Base-by-base conservation (phyloP, 2,113 vertebrate genomes). In the Oriolus oriolus region DNA sequence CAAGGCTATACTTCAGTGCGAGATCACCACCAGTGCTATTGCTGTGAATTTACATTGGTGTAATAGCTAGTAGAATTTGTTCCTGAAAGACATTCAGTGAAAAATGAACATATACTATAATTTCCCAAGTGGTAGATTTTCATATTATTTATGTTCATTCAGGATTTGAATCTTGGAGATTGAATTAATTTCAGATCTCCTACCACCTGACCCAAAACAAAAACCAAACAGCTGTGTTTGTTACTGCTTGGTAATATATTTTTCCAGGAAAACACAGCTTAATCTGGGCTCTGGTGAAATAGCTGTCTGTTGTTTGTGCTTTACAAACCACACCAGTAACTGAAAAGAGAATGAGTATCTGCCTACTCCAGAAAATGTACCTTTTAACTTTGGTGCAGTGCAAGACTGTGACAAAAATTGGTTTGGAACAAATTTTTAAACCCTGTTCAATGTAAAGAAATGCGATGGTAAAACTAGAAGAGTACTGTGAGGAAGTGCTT, bases 171-270 rank as follows among this genome's bases (percentile, higher is more conserved):
- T 95, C 68, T 69, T 4, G 0, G 79, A 85, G 85, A 77, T 30
- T 74, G 87, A 94, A 80, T 90, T 91, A 45, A 89, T 91, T 95
- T 96, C 63, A 70, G 59, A 47, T 80, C 74, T 95, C 37, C 52
- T 92, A 70, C 85, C 87, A 84, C 82, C 93, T 95, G 75, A 95
- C 75, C 52, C 71, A 75, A 90, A 95, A 87, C 79, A 81, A 93
- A 95, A 88, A 47, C 2, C 59, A 71, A 78, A 86, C 95, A 97
- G 92, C 93, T 97, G 93, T 93, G 83, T 94, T 93, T 96, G 73
- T 94, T 86, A 84, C 87, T 86, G 71, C 68, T 92, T 78, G 63
- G 64, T 88, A 88, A 95, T 94, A 54, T 61, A 78, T 90, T 94
- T 95, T 96, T 78, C 82, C 93, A 93, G 75, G 85, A 88, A 93